Base-by-base conservation (phyloP, 2,888 invertebrate genomes). In the Myopa testacea region DNA sequence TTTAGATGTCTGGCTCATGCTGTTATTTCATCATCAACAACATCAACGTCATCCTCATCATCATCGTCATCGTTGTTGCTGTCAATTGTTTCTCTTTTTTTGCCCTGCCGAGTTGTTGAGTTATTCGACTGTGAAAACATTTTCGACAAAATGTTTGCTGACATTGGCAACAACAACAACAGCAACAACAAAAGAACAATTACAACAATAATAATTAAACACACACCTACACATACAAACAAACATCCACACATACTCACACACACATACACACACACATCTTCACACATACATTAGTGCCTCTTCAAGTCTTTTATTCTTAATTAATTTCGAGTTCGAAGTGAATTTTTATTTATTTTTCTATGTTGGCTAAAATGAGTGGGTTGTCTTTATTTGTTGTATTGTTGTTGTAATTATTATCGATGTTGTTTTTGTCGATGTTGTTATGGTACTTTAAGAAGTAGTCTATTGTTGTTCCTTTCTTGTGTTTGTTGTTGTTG, bases 11-110 rank as follows among this genome's bases (percentile, higher is more conserved):
- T 62, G 71, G 16, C 40, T 37, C 58, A 60, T 38, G 72, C 60
- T 72, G 55, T 38, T 60, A 38, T 65, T 72, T 58, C 74, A 50
- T 74, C 74, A 65, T 52, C 74, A 26, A 50, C 73, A 63, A 8
- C 65, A 58, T 55, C 55, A 34, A 34, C 14, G 7, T 52, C 55
- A 52, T 12, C n/a, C n/a, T 26, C 52, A 71, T 55, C 16, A 65
- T 8, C 65, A 16, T 38, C 14, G 8, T 3, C 65, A 37, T 37
- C 37, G 14, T 16, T 14, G 14, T 4, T 7, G 14, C 0, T 7
- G 14, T 14, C 38, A 34, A 37, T 34, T 7, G 37, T 65, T 65
- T 65, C 34, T 63, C 34, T 16, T 55, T 55, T 55, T 16, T 58
- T 58, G 58, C n/a, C 3, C 16, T 58, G 12, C 65, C 38, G 65